Conservation (phyloP, 2,797 vertebrate species). For the Aphelocoma californica region DNA sequence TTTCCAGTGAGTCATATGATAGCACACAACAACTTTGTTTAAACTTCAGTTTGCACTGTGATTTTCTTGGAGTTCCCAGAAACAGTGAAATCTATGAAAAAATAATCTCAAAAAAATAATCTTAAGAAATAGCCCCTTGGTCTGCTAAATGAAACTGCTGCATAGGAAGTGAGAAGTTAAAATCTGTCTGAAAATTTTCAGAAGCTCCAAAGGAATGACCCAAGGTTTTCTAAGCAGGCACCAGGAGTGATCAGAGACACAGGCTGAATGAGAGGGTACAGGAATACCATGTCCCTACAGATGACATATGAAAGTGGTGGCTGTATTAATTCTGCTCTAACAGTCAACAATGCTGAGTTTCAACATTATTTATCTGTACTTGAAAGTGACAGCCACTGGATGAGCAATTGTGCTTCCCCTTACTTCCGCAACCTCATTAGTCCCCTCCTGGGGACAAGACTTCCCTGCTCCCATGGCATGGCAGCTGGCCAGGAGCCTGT, state of each 20-base stretch:
- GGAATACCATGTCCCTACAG: accelerated
- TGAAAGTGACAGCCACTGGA: background rate
- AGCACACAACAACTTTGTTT: background rate
- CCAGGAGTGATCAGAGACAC: background rate
- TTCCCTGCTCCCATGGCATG: background rate
- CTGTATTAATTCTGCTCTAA: background rate
- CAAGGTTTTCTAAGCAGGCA: background rate
- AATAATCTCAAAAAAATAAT: background rate
- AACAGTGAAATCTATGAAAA: background rate
- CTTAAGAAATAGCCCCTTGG: background rate
- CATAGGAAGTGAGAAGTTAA: background rate
- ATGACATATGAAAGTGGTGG: background rate
- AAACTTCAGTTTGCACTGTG: background rate
- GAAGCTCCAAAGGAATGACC: background rate
- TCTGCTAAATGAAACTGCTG: background rate
- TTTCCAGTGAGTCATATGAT: background rate
- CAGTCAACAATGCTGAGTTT: background rate
- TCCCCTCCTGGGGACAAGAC: background rate
- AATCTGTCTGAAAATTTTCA: background rate
- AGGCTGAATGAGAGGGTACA: background rate
- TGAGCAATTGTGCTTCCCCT: background rate
- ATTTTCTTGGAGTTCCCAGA: background rate
- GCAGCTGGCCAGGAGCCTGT: background rate
- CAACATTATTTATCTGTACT: background rate
- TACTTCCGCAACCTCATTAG: accelerated